Conservation (phyloP, 2,888 invertebrate species). For the Dryobota labecula region DNA sequence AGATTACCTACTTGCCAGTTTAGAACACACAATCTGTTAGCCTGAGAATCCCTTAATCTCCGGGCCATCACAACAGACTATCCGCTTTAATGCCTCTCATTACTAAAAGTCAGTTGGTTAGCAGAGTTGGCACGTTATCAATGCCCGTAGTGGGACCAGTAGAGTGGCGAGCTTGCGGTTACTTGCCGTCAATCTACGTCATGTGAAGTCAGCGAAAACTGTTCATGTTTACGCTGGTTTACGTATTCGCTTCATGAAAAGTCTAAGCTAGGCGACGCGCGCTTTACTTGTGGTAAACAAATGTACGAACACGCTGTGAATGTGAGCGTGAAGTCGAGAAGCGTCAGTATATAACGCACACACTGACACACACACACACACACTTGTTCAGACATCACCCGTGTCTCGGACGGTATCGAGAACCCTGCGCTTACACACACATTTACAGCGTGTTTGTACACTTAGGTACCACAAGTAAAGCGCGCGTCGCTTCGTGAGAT, state of each 20-base stretch:
- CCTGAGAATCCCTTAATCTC: conserved; percentile 21
- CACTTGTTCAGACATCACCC: no score
- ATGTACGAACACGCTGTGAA: no score
- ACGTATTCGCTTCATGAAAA: conserved; percentile 6
- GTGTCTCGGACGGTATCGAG: no score
- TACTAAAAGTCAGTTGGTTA: conserved; percentile 32
- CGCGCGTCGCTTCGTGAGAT: no score
- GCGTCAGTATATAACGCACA: no score
- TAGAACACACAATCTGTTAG: conserved; percentile 11
- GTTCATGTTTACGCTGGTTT: conserved; percentile 17
- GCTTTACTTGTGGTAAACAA: no score
- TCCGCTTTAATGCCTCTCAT: conserved; percentile 26
- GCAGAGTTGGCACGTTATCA: conserved; percentile 46
- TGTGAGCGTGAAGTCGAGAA: no score
- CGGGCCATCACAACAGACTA: conserved; percentile 9
- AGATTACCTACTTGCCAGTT: conserved; percentile 15
- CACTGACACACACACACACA: no score
- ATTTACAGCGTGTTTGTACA: no score
- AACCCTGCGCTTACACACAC: no score
- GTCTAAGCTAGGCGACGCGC: not conserved
- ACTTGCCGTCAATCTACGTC: conserved; percentile 30
- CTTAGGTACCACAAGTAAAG: no score
- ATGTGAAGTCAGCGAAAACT: conserved; percentile 38
- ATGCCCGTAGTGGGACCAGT: conserved; percentile 4
- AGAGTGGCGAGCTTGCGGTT: conserved; percentile 41